Percentiles rank a stretch among this genome's conserved stretches.
phyloP scores from a whole-genome alignment of 2,113 vertebrate genomes.

The Hoplias malabaricus region DNA sequence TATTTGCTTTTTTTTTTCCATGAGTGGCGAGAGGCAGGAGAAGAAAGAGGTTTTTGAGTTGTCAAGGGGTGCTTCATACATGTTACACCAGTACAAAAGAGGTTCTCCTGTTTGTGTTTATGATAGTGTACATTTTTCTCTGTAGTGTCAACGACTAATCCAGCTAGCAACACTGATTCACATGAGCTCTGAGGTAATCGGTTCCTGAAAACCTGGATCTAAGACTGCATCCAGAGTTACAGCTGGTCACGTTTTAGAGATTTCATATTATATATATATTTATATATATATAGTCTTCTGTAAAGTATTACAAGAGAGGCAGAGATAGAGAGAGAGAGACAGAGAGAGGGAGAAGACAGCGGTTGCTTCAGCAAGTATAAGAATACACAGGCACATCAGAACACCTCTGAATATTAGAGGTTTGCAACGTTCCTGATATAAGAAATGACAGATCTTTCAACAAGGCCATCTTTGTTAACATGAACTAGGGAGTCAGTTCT shows the following conservation, averaged over 20 bases:
- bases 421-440: slow-evolving; percentile 41
- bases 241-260: slow-evolving; percentile 67
- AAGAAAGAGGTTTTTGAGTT: slow-evolving; percentile 64
- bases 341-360: slow-evolving; percentile 64
- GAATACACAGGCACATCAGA: slow-evolving; percentile 78
- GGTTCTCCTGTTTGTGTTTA: slow-evolving; percentile 64
- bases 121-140: slow-evolving; percentile 59
- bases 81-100: slow-evolving; percentile 61
- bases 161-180: slow-evolving; percentile 79
- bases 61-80: slow-evolving; percentile 70
- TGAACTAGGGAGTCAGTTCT: slow-evolving; percentile 26
- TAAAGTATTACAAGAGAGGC: slow-evolving; percentile 59
- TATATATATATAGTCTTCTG: slow-evolving; percentile 49
- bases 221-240: slow-evolving; percentile 75
- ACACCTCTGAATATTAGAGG: slow-evolving; percentile 33
- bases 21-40: slow-evolving; percentile 48
- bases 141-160: slow-evolving; percentile 69
- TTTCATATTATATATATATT: slow-evolving; percentile 38
- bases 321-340: slow-evolving; percentile 15
- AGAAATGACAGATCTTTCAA: slow-evolving; percentile 11
- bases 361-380: slow-evolving; percentile 75
- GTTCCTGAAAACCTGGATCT: slow-evolving; percentile 84
- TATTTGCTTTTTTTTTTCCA: slow-evolving; percentile 64
- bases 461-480: slow-evolving; percentile 48
- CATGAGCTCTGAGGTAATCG: slow-evolving; percentile 86